These are phyloP conservation scores for Morbakka virulenta DNA, from an alignment of 30 jellyfish, hydroid and myxozoan genomes.

Conservation along the genomic window DNA sequence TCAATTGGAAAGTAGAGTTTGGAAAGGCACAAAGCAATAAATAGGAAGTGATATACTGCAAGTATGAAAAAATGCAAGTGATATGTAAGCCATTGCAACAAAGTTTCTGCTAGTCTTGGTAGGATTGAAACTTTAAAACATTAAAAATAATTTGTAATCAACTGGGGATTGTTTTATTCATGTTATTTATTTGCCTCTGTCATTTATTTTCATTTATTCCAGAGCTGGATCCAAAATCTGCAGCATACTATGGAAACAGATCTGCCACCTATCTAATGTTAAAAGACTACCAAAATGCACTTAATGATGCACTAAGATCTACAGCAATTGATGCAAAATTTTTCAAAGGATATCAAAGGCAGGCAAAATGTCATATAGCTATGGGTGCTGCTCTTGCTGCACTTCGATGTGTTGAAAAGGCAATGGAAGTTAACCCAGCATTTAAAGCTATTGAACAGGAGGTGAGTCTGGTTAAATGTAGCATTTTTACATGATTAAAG, in stretches of 20 bases:
- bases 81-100: too few relatives aligned
- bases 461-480: slow-evolving; percentile 29
- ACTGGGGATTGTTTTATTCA: too few relatives aligned
- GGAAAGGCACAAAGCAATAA: too few relatives aligned
- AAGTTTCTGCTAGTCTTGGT: too few relatives aligned
- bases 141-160: too few relatives aligned
- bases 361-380: slow-evolving; percentile 91
- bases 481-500: too few relatives aligned
- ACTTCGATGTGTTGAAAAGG: slow-evolving; percentile 52
- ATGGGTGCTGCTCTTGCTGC: slow-evolving; percentile 71
- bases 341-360: slow-evolving; percentile 77
- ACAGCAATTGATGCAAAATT: slow-evolving; percentile 44
- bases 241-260: slow-evolving; percentile 92
- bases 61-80: too few relatives aligned
- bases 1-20: too few relatives aligned
- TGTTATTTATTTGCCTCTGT: too few relatives aligned
- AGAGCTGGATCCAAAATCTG: slow-evolving; percentile 84
- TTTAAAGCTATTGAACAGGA: slow-evolving; percentile 63
- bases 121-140: too few relatives aligned
- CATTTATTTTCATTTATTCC: too few relatives aligned
- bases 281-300: slow-evolving; percentile 63
- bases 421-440: slow-evolving; percentile 60
- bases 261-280: slow-evolving; percentile 92
- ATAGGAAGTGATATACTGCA: too few relatives aligned
- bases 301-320: slow-evolving; percentile 84